These are phyloP conservation scores for Andricus curvator DNA, from an alignment of 2,888 invertebrate species.

Conservation along the genomic window DNA sequence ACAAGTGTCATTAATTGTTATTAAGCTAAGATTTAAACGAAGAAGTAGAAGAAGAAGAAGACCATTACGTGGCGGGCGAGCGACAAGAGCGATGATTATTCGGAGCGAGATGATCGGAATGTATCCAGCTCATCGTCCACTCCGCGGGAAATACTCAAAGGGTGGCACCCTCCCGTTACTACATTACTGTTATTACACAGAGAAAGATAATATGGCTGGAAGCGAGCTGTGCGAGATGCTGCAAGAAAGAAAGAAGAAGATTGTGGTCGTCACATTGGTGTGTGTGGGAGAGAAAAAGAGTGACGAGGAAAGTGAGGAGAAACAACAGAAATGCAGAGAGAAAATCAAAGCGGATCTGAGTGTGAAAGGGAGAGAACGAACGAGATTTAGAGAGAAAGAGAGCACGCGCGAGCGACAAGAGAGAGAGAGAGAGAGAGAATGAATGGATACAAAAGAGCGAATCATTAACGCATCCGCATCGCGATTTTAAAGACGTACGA, in stretches of 20 bases:
- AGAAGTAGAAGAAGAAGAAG: conserved; percentile 34
- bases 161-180: conserved; percentile 66
- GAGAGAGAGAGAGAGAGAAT: conserved; percentile 18
- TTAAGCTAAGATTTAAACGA: conserved; percentile 69
- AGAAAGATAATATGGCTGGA: conserved; percentile 44
- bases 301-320: conserved; percentile 29
- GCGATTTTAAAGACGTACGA: conserved; percentile 58
- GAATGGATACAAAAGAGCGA: conserved; percentile 32
- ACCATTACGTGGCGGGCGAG: conserved; percentile 58
- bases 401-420: conserved; percentile 23
- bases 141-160: conserved; percentile 62
- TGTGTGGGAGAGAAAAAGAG: conserved; percentile 57
- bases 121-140: conserved; percentile 59
- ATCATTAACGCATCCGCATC: conserved; percentile 52
- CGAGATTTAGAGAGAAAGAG: conserved; percentile 29
- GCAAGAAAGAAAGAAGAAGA: conserved; percentile 43
- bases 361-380: conserved; percentile 29
- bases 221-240: conserved; percentile 22
- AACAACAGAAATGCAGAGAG: conserved; percentile 35
- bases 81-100: conserved; percentile 51
- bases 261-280: conserved; percentile 48
- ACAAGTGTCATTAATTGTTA: conserved; percentile 75
- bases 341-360: conserved; percentile 34
- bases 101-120: conserved; percentile 46
- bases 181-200: conserved; percentile 68